Evolutionary conservation across 2,888 invertebrate species (phyloP).

Genomic region (Ctenicera cuprea): DNA sequence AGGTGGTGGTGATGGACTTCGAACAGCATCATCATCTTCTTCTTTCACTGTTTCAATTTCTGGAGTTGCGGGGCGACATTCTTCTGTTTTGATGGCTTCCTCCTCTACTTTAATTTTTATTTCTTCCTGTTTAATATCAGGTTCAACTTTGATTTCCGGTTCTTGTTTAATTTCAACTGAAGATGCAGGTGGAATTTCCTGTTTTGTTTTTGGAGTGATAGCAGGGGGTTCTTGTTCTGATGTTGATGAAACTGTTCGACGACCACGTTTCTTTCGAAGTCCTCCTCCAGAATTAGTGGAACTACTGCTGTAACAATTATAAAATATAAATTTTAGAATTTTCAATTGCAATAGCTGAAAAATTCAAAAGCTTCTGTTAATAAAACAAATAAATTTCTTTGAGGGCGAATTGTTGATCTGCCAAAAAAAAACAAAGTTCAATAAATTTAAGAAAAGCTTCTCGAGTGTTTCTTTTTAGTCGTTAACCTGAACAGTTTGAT

Average conservation of each 20-base stretch:
- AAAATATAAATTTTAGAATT: too few relatives aligned
- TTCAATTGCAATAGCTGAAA: too few relatives aligned
- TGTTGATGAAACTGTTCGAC: constrained; percentile 64
- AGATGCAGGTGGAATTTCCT: constrained; percentile 53
- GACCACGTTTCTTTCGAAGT: constrained; percentile 64
- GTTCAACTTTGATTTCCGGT: constrained; percentile 45
- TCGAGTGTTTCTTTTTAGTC: too few relatives aligned
- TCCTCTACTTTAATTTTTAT: constrained; percentile 53
- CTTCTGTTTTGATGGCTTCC: constrained; percentile 54
- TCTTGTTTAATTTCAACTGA: constrained; percentile 51
- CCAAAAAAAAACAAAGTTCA: too few relatives aligned
- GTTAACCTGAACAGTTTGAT: too few relatives aligned
- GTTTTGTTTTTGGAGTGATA: constrained; percentile 37
- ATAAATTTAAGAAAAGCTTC: too few relatives aligned
- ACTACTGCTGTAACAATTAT: constrained; percentile 21
- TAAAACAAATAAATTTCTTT: too few relatives aligned
- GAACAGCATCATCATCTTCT: constrained; percentile 52
- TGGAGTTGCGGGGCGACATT: constrained; percentile 46
- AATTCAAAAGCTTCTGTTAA: too few relatives aligned
- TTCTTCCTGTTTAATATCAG: constrained; percentile 48
- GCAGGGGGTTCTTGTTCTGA: constrained; percentile 43
- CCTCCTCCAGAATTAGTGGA: constrained; percentile 47
- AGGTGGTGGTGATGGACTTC: constrained; percentile 44
- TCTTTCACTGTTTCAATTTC: constrained; percentile 52
- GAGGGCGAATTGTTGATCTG: too few relatives aligned